A percentile compares a stretch with the other conserved stretches of the same genome.
Evolutionary conservation across 1,140 invertebrate genomes (phyloP).

Genomic region (Asobara japonica): DNA sequence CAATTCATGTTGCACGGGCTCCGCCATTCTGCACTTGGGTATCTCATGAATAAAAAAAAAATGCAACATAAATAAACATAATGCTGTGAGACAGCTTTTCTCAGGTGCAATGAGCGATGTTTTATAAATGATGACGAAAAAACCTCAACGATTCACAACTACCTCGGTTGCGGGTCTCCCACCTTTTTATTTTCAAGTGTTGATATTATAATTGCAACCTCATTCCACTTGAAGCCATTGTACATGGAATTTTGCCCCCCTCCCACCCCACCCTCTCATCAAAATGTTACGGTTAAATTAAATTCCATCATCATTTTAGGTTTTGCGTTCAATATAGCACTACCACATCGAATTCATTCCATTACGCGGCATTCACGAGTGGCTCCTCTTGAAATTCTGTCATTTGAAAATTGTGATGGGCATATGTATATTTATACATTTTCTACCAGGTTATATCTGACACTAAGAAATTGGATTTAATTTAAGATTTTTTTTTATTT

Average conservation of each 20-base stretch:
- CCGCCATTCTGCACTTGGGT: neutral
- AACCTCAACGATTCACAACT: neutral
- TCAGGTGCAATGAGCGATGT: neutral
- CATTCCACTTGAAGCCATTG: neutral
- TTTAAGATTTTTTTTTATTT: neutral
- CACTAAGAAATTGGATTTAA: too few relatives aligned
- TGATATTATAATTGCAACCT: neutral
- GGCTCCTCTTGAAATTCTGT: neutral
- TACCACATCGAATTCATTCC: neutral
- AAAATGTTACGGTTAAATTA: conserved; percentile 4
- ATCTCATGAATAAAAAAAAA: neutral
- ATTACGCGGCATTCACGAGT: neutral
- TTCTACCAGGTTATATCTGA: neutral
- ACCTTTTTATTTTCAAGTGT: neutral
- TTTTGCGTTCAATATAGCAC: neutral
- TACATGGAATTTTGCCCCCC: neutral
- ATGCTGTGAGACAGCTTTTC: neutral
- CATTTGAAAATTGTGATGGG: neutral
- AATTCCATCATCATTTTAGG: neutral
- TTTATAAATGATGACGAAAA: neutral
- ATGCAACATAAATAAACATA: too few relatives aligned
- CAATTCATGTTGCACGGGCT: conserved; percentile 9
- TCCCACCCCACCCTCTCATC: neutral
- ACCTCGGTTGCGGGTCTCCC: neutral
- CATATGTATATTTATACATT: neutral